phyloP scores from a whole-genome alignment of 2,888 invertebrate species.

The Plagiodera versicolora region DNA sequence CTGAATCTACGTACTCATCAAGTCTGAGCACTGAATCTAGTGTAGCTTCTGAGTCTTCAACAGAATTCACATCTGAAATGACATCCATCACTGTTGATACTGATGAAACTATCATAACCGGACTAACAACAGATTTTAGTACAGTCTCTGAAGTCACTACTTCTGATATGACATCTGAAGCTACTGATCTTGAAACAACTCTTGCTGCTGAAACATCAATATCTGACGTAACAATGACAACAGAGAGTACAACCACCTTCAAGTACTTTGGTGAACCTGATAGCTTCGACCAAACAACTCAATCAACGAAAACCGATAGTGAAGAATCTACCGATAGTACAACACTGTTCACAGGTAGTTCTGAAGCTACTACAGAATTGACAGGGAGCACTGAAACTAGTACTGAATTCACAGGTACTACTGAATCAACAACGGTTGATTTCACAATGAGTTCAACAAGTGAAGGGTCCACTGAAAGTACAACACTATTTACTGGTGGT shows the following conservation, averaged over 20 bases:
- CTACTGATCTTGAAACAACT: not conserved
- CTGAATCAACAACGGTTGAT: slow-evolving; percentile 33
- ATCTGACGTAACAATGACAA: not conserved
- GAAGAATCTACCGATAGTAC: slow-evolving; percentile 22
- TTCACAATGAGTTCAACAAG: slow-evolving; percentile 30
- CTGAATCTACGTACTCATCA: slow-evolving; percentile 24
- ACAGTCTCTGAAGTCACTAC: not conserved
- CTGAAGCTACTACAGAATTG: slow-evolving; percentile 25
- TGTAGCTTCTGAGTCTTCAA: slow-evolving; percentile 5
- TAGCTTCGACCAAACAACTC: too few relatives aligned
- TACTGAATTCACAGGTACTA: slow-evolving; percentile 32
- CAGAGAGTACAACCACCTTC: too few relatives aligned
- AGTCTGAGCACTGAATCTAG: slow-evolving; percentile 14
- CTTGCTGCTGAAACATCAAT: not conserved
- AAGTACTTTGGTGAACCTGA: too few relatives aligned
- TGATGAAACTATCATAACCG: not conserved
- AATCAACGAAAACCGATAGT: too few relatives aligned
- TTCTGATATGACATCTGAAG: too few relatives aligned
- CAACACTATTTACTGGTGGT: slow-evolving; percentile 20
- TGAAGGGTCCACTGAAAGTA: slow-evolving; percentile 13
- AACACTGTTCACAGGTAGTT: slow-evolving; percentile 17
- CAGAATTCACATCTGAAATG: not conserved
- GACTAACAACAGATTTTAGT: not conserved
- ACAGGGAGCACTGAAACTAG: slow-evolving; percentile 15
- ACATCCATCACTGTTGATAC: not conserved